Conservation (phyloP, 2,888 invertebrate species). For the Drosophila fulvimacula region DNA sequence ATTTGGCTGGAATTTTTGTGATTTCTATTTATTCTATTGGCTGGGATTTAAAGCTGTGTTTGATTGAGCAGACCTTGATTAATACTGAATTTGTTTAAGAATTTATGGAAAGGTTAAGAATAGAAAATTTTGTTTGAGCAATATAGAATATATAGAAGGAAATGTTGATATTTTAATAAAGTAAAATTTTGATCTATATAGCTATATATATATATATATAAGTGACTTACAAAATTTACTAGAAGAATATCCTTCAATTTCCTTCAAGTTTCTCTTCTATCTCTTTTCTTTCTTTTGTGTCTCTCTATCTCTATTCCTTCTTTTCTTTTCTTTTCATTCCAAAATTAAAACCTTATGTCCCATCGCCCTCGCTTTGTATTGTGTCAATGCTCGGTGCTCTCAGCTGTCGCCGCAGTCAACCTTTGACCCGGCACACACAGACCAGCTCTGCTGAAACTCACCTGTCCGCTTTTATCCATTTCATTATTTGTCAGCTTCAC, state of each 20-base stretch:
- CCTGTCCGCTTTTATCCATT: constrained; percentile 98
- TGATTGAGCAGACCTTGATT: background rate
- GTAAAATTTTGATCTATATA: too few relatives aligned
- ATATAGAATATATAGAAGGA: too few relatives aligned
- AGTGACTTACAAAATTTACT: too few relatives aligned
- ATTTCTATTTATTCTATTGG: background rate
- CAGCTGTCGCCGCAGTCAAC: constrained; percentile 1
- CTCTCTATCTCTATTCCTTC: background rate
- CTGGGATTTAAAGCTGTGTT: too few relatives aligned
- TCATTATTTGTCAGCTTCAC: constrained; percentile 99
- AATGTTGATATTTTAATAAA: too few relatives aligned
- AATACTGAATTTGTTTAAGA: background rate
- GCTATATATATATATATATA: too few relatives aligned
- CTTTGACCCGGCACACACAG: constrained; percentile 18
- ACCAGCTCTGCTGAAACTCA: constrained; percentile 78
- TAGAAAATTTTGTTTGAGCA: background rate
- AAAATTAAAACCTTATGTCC: background rate
- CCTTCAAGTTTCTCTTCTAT: too few relatives aligned
- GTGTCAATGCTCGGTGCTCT: background rate
- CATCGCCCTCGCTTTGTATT: constrained; percentile 2
- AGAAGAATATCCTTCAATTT: too few relatives aligned
- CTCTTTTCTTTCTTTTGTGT: too few relatives aligned
- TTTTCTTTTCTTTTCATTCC: background rate
- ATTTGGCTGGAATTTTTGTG: background rate
- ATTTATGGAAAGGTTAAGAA: background rate